Base-by-base conservation (phyloP, 2,113 vertebrate genomes). In the Sclerurus mexicanus region DNA sequence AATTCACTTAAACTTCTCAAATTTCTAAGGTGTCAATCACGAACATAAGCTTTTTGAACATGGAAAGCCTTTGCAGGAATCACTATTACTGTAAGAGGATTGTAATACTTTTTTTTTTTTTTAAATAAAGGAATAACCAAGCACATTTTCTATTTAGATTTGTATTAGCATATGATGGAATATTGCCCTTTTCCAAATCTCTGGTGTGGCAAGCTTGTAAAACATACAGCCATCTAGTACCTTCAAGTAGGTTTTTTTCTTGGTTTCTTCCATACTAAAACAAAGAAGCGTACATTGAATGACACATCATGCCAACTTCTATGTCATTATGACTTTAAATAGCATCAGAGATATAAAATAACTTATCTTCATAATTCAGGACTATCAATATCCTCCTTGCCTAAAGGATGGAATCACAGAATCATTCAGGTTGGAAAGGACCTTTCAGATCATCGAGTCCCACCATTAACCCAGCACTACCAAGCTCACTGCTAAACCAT, bases 161-260 rank as follows among this genome's bases (percentile, higher is more conserved):
- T 77, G 53, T 86, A 96, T 94, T 96, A 93, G 67, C 78, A 85
- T 88, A 80, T 6, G 46, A 94, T 39, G 75, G 53, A 94, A 91
- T 76, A 93, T 1, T 85, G 78, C 55, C 90, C 82, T 91, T 91
- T 94, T 72, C 67, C 62, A 90, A 69, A 88, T 82, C 79, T 81
- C 74, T 83, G 47, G 67, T 78, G 58, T 89, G 77, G 83, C 85
- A 71, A 95, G 81, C 35, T 92, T 85, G 81, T 77, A 79, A 56
- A 91, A 88, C 79, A 79, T 40, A 90, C 28, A 56, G 4, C 23
- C 0, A 0, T 28, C 68, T 81, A 53, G 35, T 53, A 93, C 71
- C 82, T 93, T 96, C 69, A 93, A 75, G 69, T 1, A 55, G 19
- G 1, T 74, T 60, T 84, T 75, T 73, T 71, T 59, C 53, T 69